Conservation (phyloP, 1,140 invertebrate genomes). For the Drosophila triauraria region DNA sequence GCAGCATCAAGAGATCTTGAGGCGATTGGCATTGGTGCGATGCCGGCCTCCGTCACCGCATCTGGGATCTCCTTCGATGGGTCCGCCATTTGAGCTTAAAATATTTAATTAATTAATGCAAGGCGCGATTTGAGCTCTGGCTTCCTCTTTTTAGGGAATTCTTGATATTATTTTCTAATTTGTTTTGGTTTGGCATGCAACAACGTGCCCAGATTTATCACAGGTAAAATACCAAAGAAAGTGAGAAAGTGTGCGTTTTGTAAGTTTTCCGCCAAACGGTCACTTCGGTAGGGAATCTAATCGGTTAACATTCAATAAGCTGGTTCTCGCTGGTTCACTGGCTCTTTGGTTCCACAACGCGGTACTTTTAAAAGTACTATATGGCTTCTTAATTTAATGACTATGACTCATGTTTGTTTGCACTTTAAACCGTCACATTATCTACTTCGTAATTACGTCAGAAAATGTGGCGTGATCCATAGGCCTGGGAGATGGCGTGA, state of each 20-base stretch:
- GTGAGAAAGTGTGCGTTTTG: no score
- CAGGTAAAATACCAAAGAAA: background rate
- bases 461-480: constrained; percentile 29
- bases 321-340: no score
- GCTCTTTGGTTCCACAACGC: no score
- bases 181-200: background rate
- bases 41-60: constrained; percentile 1
- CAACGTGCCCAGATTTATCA: background rate
- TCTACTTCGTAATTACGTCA: constrained; percentile 14
- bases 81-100: constrained; percentile 7
- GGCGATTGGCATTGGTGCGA: background rate
- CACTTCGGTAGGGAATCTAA: no score
- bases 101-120: no score
- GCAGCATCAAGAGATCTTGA: constrained; percentile 3
- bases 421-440: background rate
- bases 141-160: background rate
- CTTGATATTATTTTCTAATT: background rate
- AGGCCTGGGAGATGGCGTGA: constrained; percentile 14
- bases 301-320: no score
- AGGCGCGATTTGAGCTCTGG: background rate
- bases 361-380: no score
- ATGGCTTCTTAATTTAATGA: background rate
- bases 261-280: no score
- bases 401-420: constrained; percentile 19
- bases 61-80: constrained; percentile 6